phyloP scores from a whole-genome alignment of 2,888 invertebrate species.

The Himalopsyche kuldschensis region DNA sequence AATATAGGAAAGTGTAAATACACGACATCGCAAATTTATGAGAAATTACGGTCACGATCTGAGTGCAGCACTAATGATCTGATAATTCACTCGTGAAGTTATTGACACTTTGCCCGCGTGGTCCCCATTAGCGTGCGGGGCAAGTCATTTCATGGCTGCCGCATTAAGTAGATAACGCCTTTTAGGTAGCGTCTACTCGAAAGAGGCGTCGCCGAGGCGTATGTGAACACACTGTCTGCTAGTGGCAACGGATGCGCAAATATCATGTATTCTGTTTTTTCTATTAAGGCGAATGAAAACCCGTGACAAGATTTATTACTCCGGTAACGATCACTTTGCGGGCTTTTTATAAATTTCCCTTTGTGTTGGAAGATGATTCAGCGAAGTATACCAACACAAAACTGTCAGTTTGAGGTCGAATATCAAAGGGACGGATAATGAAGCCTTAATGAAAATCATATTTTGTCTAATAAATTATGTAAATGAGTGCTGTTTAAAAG shows the following conservation, averaged over 20 bases:
- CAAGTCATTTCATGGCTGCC: not conserved
- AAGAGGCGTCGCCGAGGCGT: not conserved
- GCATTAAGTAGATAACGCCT: slow-evolving; percentile 2
- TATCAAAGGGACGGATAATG: slow-evolving; percentile 14
- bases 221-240: not conserved
- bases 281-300: slow-evolving; percentile 3
- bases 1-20: not conserved
- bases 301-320: slow-evolving; percentile 25
- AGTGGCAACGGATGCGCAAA: not conserved
- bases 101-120: not conserved
- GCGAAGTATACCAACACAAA: not conserved
- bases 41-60: not conserved
- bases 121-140: not conserved
- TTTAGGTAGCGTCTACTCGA: not conserved
- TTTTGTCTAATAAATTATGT: slow-evolving; percentile 5
- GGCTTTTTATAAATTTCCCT: not conserved
- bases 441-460: slow-evolving; percentile 8
- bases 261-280: not conserved
- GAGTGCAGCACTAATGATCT: not conserved
- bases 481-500: not conserved
- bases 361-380: slow-evolving; percentile 15
- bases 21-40: not conserved
- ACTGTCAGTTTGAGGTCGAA: not conserved
- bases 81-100: not conserved
- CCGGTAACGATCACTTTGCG: slow-evolving; percentile 14